Conservation (phyloP, 2,888 invertebrate genomes). For the Dryobota labecula region DNA sequence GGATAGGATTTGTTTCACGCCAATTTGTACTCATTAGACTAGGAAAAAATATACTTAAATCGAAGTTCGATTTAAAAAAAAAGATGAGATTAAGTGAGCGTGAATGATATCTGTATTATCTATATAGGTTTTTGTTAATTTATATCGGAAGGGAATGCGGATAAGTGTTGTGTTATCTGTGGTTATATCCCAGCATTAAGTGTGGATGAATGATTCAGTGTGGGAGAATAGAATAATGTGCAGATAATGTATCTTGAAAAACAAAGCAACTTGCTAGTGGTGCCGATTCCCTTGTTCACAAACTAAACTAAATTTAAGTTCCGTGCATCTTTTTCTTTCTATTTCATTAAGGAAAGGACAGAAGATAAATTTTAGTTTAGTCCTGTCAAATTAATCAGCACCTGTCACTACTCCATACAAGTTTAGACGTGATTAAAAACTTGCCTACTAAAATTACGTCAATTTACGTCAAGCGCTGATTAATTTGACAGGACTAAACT, state of each 20-base stretch:
- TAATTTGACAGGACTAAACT: too few species aligned
- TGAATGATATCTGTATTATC: constrained; percentile 45
- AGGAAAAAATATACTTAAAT: constrained; percentile 37
- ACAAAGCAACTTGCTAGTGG: background rate
- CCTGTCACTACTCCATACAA: too few species aligned
- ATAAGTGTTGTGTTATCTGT: background rate
- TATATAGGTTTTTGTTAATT: constrained; percentile 14
- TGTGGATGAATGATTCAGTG: too few species aligned
- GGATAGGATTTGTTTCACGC: constrained; percentile 21
- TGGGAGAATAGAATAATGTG: background rate
- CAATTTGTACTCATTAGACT: constrained; percentile 51
- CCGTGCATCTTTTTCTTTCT: too few species aligned
- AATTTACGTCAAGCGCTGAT: too few species aligned
- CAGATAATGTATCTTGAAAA: background rate
- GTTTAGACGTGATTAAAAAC: too few species aligned
- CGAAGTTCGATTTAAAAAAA: constrained; percentile 21
- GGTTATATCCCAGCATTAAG: background rate
- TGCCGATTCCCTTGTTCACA: too few species aligned
- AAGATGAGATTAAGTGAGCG: constrained; percentile 29
- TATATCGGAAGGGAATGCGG: constrained; percentile 12
- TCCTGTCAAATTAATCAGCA: too few species aligned
- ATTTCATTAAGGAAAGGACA: too few species aligned
- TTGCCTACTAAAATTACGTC: too few species aligned
- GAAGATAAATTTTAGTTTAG: too few species aligned
- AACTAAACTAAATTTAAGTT: too few species aligned